These are phyloP conservation scores for Leptopterna dolabrata DNA, from an alignment of 2,888 invertebrate species.

Conservation along the genomic window DNA sequence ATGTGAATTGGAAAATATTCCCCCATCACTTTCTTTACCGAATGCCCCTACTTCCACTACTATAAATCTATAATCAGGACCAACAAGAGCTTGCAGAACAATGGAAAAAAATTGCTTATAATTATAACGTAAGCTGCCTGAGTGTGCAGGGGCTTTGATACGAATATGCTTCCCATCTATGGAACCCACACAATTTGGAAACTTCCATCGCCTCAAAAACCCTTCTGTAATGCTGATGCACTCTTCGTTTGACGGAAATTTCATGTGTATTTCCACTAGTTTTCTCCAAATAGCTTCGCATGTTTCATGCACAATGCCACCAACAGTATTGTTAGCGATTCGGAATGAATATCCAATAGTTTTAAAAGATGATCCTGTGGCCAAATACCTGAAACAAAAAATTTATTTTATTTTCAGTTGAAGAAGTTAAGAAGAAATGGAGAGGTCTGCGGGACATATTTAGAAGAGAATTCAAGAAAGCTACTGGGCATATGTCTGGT, in stretches of 20 bases:
- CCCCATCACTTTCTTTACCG: conserved; percentile 7
- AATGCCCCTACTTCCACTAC: conserved; percentile 1
- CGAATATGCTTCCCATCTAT: conserved; percentile 13
- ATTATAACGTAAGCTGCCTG: background rate
- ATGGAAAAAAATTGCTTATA: background rate
- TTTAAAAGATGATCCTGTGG: background rate
- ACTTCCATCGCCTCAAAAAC: conserved; percentile 9
- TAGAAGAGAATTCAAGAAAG: no score
- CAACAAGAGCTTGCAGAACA: conserved; percentile 62
- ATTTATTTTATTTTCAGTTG: no score
- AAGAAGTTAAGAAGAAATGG: no score
- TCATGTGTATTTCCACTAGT: background rate
- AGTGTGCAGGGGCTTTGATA: background rate
- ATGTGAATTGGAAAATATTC: conserved; percentile 42
- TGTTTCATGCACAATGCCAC: background rate
- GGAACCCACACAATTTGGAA: conserved; percentile 24
- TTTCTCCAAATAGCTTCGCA: background rate
- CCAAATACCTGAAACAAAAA: no score
- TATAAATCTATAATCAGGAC: conserved; percentile 22
- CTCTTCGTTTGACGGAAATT: background rate
- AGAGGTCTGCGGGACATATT: no score
- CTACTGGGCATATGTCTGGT: no score
- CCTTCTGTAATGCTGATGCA: background rate
- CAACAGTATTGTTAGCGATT: background rate
- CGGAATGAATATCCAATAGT: background rate